Evolutionary conservation across 2,113 vertebrate species (phyloP), one percentile per base, ranked within the genome.

Genomic region (Copsychus sechellarum): DNA sequence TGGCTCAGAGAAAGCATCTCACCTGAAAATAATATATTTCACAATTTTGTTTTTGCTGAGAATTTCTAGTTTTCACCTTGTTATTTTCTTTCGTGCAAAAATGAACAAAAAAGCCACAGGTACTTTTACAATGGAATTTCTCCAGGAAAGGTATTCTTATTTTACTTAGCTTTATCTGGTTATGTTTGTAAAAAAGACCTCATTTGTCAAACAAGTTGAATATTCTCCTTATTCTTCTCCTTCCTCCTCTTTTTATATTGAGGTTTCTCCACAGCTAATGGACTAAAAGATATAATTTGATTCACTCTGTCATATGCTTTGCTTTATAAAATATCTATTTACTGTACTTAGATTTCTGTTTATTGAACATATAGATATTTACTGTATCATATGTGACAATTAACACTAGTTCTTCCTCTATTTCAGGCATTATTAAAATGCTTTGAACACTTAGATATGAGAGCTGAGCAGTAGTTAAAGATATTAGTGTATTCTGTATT

Each of bases 121-220:
- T 61, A 24, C 3, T 53, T 8, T 31, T 72, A 42, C 6, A 54
- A 42, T 22, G 18, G 12, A 91, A 72, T 60, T 81, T 64, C 13
- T 72, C 15, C 5, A 33, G 54, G 15, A 77, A 79, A 85, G 3
- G 0, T 43, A 67, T 78, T 51, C 1, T 48, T 62, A 11, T 56
- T 82, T 87, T 72, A 53, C 11, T 79, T 69, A 48, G 1, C 2
- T 76, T 14, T 64, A 51, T 8, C 15, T 56, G 5, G 1, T 43
- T 77, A 50, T 28, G 3, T 29, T 16, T 1, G 1, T 38, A 9
- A 73, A 56, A 81, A 73, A 42, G 12, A 22, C 0, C 0, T 3
- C 19, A 31, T 5, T 42, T 72, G 15, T 47, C 43, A 82, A 95
- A 60, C 8, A 65, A 48, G 4, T 28, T 29, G 19, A 53, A 40